Conservation (phyloP, 2,888 invertebrate species). For the Apeira syringaria region DNA sequence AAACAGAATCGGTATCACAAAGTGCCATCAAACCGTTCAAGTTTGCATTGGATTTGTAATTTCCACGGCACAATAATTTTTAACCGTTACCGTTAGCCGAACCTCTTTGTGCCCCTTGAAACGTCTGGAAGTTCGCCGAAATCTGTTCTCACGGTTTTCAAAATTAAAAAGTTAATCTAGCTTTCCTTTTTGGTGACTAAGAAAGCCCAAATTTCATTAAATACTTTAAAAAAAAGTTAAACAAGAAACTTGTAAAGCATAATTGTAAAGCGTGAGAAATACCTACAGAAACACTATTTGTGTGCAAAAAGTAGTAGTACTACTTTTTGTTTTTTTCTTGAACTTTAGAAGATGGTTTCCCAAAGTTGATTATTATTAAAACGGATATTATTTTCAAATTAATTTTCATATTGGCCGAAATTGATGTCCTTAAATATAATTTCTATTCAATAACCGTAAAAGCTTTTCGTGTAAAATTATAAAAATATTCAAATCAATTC, state of each 20-base stretch:
- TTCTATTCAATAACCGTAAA: no score
- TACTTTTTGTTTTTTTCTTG: no score
- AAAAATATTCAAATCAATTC: no score
- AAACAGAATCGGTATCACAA: slow-evolving; percentile 72
- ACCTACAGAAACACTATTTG: slow-evolving; percentile 4
- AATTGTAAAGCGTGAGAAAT: slow-evolving; percentile 23
- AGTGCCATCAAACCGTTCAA: slow-evolving; percentile 69
- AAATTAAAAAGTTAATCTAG: slow-evolving; percentile 62
- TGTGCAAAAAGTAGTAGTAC: no score
- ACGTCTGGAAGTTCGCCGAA: slow-evolving; percentile 37
- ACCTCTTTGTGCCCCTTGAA: slow-evolving; percentile 57
- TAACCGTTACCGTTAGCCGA: slow-evolving; percentile 71
- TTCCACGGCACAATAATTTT: slow-evolving; percentile 80
- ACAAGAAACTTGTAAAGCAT: not conserved
- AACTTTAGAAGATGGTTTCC: no score
- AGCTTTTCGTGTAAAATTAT: no score
- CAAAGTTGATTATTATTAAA: no score
- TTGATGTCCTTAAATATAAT: no score
- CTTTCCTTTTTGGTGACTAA: slow-evolving; percentile 61
- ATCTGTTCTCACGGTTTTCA: slow-evolving; percentile 72
- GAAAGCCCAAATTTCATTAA: slow-evolving; percentile 37
- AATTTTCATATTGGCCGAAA: no score
- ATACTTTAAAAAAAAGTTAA: slow-evolving; percentile 1
- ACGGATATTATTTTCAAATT: no score
- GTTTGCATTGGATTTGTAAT: slow-evolving; percentile 79